Percentiles rank a stretch among this genome's conserved stretches.
Evolutionary conservation across 2,113 vertebrate species (phyloP).

Genomic region (Burhinus bistriatus): DNA sequence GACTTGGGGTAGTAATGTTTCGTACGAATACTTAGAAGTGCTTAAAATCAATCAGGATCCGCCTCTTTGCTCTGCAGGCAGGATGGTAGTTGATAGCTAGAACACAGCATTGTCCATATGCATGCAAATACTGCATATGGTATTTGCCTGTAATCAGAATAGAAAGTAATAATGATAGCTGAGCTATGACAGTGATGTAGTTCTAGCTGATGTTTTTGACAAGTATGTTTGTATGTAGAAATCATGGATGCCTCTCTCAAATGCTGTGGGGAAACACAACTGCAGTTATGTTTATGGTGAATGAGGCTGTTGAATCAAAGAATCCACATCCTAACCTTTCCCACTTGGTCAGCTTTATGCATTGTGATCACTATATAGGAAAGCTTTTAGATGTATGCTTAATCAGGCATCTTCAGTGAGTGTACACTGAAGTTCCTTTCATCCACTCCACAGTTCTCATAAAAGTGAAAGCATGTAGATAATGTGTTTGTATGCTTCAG

Average conservation of each 20-base stretch:
- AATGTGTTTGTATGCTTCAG: neutral
- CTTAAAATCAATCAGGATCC: neutral
- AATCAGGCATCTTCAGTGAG: neutral
- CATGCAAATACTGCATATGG: neutral
- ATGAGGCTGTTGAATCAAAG: neutral
- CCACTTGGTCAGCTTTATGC: neutral
- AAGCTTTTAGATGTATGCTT: neutral
- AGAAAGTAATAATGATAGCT: neutral
- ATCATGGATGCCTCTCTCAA: neutral
- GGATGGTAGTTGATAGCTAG: neutral
- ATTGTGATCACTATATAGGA: neutral
- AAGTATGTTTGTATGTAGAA: neutral
- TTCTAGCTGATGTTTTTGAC: neutral
- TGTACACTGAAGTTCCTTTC: neutral
- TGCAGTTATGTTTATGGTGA: neutral
- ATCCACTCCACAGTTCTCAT: neutral
- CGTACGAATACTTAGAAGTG: neutral
- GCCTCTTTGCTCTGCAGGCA: neutral
- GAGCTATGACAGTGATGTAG: neutral
- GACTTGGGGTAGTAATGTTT: neutral
- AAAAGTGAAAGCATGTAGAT: neutral
- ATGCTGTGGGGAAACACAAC: neutral
- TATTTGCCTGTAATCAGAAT: accelerated
- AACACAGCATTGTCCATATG: neutral
- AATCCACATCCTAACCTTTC: neutral